Percentiles rank a stretch among this genome's conserved stretches.
Evolutionary conservation across 2,113 vertebrate genomes (phyloP).

Genomic region (Semnornis frantzii): DNA sequence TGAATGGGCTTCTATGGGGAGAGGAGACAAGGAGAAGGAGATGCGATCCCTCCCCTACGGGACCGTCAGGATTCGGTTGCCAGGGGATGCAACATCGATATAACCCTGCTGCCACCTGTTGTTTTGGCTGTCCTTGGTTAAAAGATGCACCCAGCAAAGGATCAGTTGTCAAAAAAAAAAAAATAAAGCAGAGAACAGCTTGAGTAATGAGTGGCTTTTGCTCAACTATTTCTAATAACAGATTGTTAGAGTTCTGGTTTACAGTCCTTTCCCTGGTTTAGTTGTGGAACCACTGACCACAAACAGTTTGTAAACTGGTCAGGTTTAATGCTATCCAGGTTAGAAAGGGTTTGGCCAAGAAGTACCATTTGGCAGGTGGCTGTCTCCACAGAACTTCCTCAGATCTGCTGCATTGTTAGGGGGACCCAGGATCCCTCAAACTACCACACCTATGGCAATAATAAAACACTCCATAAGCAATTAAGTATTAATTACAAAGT

Average conservation of each 20-base stretch:
- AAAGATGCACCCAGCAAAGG: slow-evolving; percentile 23
- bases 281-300: not conserved
- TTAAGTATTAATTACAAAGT: not conserved
- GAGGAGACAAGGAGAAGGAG: not conserved
- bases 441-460: not conserved
- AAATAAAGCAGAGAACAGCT: not conserved
- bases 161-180: slow-evolving; percentile 37
- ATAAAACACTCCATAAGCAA: not conserved
- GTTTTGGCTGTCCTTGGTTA: slow-evolving; percentile 35
- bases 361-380: not conserved
- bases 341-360: not conserved
- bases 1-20: slow-evolving; percentile 18
- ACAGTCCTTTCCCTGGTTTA: not conserved
- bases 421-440: no score
- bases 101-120: slow-evolving; percentile 59
- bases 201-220: slow-evolving; percentile 18
- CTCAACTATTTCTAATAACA: not conserved
- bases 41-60: not conserved
- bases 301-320: not conserved
- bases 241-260: not conserved
- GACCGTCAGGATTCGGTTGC: slow-evolving; percentile 3
- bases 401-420: not conserved
- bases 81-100: not conserved
- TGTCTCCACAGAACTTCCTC: not conserved
- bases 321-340: not conserved